phyloP scores from a whole-genome alignment of 2,888 invertebrate species.

The Microplitis manilae region DNA sequence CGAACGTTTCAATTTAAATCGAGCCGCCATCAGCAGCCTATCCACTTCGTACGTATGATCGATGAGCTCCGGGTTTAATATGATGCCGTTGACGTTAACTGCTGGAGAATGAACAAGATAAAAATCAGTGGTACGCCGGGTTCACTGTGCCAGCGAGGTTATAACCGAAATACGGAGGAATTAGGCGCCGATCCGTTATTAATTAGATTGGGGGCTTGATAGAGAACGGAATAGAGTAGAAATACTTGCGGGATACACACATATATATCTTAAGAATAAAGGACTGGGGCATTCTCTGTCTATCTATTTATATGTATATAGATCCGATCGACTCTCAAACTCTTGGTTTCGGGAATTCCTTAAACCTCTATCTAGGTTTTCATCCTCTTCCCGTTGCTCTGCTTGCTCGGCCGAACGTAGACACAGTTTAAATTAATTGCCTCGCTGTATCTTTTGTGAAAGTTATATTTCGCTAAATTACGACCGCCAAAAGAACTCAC shows the following conservation, averaged over 20 bases:
- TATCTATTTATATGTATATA: background rate
- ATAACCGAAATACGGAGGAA: slow-evolving; percentile 43
- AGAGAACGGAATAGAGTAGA: too few species aligned
- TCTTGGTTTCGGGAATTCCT: slow-evolving; percentile 40
- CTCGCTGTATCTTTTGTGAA: slow-evolving; percentile 53
- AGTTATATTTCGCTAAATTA: slow-evolving; percentile 44
- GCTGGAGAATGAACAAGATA: background rate
- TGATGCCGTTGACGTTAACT: background rate
- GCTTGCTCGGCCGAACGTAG: slow-evolving; percentile 47
- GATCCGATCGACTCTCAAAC: slow-evolving; percentile 29
- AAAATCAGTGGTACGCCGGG: slow-evolving; percentile 26
- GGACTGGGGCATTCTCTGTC: slow-evolving; percentile 59
- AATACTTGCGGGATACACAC: too few species aligned
- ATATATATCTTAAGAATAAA: too few species aligned
- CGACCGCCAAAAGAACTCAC: background rate
- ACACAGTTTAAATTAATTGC: slow-evolving; percentile 63
- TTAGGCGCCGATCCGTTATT: slow-evolving; percentile 69
- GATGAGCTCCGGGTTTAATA: slow-evolving; percentile 26
- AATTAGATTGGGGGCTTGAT: slow-evolving; percentile 64
- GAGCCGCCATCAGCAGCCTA: slow-evolving; percentile 48
- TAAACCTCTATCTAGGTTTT: too few species aligned
- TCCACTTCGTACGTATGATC: slow-evolving; percentile 32
- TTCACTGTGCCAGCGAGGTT: slow-evolving; percentile 2
- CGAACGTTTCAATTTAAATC: slow-evolving; percentile 70
- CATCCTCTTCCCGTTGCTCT: slow-evolving; percentile 20